A percentile compares a stretch with the other conserved stretches of the same genome.
These are phyloP conservation scores for Leuctra nigra DNA, from an alignment of 2,888 invertebrate genomes.

Conservation along the genomic window DNA sequence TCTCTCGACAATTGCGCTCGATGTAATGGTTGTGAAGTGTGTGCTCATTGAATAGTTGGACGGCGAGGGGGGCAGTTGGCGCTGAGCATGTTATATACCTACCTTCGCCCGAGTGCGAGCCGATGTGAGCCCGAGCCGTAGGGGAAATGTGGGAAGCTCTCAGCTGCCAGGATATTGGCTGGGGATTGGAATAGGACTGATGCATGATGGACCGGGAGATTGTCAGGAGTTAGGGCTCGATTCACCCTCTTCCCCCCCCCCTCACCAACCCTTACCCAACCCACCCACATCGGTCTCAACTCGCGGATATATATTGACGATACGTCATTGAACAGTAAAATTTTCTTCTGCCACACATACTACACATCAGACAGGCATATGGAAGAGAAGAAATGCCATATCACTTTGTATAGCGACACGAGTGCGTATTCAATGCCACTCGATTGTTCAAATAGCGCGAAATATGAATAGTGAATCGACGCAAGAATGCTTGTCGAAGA, in stretches of 20 bases:
- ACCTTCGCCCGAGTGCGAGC: no score
- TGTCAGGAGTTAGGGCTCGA: conserved; percentile 7
- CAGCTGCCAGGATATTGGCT: conserved; percentile 19
- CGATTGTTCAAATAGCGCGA: background rate
- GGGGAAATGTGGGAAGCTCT: conserved; percentile 11
- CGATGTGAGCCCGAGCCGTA: background rate
- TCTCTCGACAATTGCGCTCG: background rate
- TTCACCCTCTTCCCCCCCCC: background rate
- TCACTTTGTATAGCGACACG: background rate
- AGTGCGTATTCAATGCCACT: background rate
- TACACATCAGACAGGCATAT: background rate
- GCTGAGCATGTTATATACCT: background rate
- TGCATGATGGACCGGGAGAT: conserved; percentile 17
- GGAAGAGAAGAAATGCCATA: conserved; percentile 4
- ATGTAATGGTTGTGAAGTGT: conserved; percentile 5
- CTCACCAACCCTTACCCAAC: background rate
- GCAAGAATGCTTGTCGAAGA: no score
- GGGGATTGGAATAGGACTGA: conserved; percentile 19
- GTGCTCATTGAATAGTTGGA: background rate
- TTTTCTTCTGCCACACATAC: conserved; percentile 1
- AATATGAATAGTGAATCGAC: background rate
- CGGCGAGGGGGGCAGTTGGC: background rate
- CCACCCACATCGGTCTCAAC: background rate
- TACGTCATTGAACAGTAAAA: conserved; percentile 11
- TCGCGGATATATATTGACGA: conserved; percentile 9